These are phyloP conservation scores for Rhinogobio ventralis DNA, from an alignment of 2,797 vertebrate genomes.

Conservation along the genomic window DNA sequence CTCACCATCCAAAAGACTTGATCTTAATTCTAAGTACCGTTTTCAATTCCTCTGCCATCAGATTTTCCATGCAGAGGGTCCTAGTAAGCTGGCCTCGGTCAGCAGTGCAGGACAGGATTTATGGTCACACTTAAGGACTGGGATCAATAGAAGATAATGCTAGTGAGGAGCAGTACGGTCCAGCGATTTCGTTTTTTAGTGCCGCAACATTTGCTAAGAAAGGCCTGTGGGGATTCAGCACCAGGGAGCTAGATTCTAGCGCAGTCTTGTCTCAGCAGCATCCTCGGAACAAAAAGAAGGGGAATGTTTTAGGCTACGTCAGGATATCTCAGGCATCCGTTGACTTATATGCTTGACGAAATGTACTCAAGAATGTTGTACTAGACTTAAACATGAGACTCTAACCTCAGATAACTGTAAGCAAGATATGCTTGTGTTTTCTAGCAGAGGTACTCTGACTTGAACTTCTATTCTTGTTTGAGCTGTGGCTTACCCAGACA, in stretches of 20 bases:
- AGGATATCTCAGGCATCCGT: neutral
- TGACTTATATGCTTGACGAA: neutral
- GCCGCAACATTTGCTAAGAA: conserved; percentile 47
- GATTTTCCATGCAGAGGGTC: neutral
- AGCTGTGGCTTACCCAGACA: neutral
- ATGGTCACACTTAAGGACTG: conserved; percentile 77
- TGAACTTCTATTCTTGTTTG: neutral
- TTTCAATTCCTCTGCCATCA: neutral
- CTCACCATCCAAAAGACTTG: neutral
- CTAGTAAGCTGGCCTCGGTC: conserved; percentile 30
- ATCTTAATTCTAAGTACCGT: neutral
- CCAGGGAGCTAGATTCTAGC: neutral
- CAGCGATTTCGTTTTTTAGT: conserved; percentile 42
- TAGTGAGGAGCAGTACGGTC: conserved; percentile 45
- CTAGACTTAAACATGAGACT: neutral
- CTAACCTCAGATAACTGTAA: neutral
- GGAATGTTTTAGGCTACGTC: neutral
- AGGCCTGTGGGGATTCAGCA: conserved; percentile 38
- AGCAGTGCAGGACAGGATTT: conserved; percentile 65
- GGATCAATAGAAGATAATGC: conserved; percentile 78
- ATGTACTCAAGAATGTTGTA: neutral
- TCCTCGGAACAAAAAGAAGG: conserved; percentile 27
- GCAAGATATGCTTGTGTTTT: neutral
- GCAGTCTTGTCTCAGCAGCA: conserved; percentile 4
- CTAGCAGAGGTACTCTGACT: neutral